A percentile compares a stretch with the other conserved stretches of the same genome.
Evolutionary conservation across 2,113 vertebrate species (phyloP).

Genomic region (Tapirus terrestris): DNA sequence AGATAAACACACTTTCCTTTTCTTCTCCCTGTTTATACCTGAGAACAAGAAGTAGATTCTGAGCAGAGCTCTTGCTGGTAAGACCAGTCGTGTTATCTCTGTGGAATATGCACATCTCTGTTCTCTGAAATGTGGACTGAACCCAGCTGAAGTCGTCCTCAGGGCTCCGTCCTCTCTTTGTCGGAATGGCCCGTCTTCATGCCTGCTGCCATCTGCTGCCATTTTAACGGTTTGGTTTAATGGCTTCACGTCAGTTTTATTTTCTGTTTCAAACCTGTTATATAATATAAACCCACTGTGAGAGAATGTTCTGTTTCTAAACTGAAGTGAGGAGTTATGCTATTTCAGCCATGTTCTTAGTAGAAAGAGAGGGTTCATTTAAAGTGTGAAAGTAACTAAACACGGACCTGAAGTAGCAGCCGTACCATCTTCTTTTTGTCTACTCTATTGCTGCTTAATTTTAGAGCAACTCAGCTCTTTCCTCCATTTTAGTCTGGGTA

Average conservation of each 20-base stretch:
- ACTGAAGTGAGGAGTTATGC: conserved; percentile 62
- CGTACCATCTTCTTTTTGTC: not conserved
- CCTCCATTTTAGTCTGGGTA: not conserved
- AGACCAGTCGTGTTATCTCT: not conserved
- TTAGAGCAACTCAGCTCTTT: not conserved
- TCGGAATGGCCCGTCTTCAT: conserved; percentile 15
- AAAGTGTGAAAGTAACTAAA: conserved; percentile 77
- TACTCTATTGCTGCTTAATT: not conserved
- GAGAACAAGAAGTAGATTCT: not conserved
- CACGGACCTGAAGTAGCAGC: conserved; percentile 8
- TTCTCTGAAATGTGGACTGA: not conserved
- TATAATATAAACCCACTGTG: conserved; percentile 71
- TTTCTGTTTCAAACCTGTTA: conserved; percentile 77
- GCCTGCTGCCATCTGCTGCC: conserved; percentile 69
- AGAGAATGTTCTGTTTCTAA: conserved; percentile 78
- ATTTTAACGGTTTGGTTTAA: conserved; percentile 82
- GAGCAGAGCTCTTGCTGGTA: not conserved
- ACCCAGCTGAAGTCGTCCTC: not conserved
- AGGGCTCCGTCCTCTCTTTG: not conserved
- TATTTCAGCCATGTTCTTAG: conserved; percentile 71
- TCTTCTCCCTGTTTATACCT: not conserved
- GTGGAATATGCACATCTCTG: not conserved
- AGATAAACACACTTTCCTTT: not conserved
- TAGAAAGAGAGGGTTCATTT: conserved; percentile 65
- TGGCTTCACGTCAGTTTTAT: conserved; percentile 71